Evolutionary conservation across 92 coral and sea anemone genomes (phyloP).

Genomic region (Hydrozoanthus gracilis): DNA sequence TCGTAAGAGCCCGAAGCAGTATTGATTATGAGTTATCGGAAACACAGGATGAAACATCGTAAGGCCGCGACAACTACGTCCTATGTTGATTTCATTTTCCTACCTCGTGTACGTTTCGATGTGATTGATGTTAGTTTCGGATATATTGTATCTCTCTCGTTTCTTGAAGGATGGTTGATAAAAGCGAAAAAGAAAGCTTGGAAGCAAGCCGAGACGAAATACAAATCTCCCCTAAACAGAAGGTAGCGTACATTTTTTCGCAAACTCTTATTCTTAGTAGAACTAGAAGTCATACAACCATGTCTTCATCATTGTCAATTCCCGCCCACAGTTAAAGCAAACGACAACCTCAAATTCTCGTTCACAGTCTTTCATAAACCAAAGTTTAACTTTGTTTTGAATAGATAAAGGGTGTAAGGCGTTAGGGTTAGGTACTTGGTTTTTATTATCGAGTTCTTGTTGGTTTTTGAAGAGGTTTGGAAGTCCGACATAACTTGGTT

Average conservation of each 20-base stretch:
- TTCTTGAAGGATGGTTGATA: slow-evolving; percentile 39
- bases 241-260: slow-evolving; percentile 35
- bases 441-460: background rate
- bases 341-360: background rate
- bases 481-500: background rate
- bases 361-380: background rate
- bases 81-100: slow-evolving; percentile 36
- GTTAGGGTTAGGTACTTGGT: background rate
- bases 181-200: slow-evolving; percentile 13
- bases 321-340: slow-evolving; percentile 29
- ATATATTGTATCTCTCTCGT: slow-evolving; percentile 1
- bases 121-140: slow-evolving; percentile 17
- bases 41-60: slow-evolving; percentile 41
- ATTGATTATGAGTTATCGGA: slow-evolving; percentile 45
- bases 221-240: slow-evolving; percentile 32
- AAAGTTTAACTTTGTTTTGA: background rate
- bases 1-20: slow-evolving; percentile 50
- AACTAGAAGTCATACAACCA: slow-evolving; percentile 6
- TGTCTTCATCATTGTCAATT: background rate
- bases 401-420: background rate
- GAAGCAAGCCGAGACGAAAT: slow-evolving; percentile 24
- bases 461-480: background rate
- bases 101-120: slow-evolving; percentile 37
- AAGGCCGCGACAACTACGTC: slow-evolving; percentile 12
- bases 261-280: slow-evolving; percentile 1